phyloP scores from a whole-genome alignment of 23 tunicate genomes.

The Phallusia fumigata region DNA sequence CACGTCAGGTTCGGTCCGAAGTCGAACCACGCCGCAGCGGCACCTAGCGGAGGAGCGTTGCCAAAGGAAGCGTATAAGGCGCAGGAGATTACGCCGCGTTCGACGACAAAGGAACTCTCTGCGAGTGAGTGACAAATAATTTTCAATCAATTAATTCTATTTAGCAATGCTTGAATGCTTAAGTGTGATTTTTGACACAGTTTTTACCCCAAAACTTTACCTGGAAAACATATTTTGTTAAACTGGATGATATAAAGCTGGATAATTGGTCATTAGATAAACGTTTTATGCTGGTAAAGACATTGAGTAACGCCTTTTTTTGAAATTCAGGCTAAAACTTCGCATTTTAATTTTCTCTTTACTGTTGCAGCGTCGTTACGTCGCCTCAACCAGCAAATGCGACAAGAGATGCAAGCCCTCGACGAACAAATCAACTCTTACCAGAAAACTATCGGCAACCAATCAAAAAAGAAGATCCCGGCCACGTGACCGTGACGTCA shows the following conservation, averaged over 20 bases:
- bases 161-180: too few species aligned
- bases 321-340: too few species aligned
- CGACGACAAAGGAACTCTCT: conserved; percentile 67
- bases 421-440: conserved; percentile 70
- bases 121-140: conserved; percentile 60
- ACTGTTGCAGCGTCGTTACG: conserved; percentile 69
- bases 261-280: too few species aligned
- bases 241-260: too few species aligned
- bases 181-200: too few species aligned
- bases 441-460: conserved; percentile 33
- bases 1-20: conserved; percentile 40
- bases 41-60: conserved; percentile 45
- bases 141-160: too few species aligned
- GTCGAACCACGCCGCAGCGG: conserved; percentile 17
- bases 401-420: conserved; percentile 77
- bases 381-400: conserved; percentile 69
- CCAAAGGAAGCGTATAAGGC: conserved; percentile 85
- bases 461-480: conserved; percentile 38
- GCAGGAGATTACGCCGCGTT: conserved; percentile 54
- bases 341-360: background rate
- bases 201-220: too few species aligned
- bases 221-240: too few species aligned
- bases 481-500: conserved; percentile 56
- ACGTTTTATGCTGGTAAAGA: too few species aligned
- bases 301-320: too few species aligned